phyloP scores from a whole-genome alignment of 2,888 invertebrate species.

The Agrilus mali region DNA sequence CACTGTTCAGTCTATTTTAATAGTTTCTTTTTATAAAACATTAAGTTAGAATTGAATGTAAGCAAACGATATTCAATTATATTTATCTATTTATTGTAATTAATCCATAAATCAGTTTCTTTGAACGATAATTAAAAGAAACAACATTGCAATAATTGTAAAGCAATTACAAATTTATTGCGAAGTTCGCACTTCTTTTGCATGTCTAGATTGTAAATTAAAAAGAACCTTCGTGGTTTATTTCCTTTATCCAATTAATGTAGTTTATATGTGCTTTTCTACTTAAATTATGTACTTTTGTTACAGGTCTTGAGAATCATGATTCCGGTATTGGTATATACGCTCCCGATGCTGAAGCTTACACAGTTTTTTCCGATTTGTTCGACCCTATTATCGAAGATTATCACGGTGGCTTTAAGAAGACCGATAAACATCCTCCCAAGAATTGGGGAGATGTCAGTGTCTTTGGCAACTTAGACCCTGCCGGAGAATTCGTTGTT shows the following conservation, averaged over 20 bases:
- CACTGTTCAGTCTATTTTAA: too few species aligned
- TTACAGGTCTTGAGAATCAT: slow-evolving; percentile 80
- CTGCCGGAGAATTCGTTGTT: slow-evolving; percentile 79
- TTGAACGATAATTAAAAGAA: too few species aligned
- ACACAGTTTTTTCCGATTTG: slow-evolving; percentile 80
- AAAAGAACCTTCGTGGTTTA: neutral
- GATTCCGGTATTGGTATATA: slow-evolving; percentile 96
- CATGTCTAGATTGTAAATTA: too few species aligned
- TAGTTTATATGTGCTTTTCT: neutral
- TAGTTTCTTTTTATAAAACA: too few species aligned
- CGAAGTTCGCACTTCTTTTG: too few species aligned
- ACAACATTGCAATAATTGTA: too few species aligned
- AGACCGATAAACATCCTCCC: slow-evolving; percentile 86
- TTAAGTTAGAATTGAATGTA: too few species aligned
- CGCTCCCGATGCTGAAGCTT: slow-evolving; percentile 93
- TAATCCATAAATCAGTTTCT: too few species aligned
- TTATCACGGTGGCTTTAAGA: slow-evolving; percentile 92
- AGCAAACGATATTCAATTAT: too few species aligned
- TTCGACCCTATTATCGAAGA: slow-evolving; percentile 98
- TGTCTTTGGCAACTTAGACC: slow-evolving; percentile 85
- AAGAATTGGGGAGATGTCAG: slow-evolving; percentile 90
- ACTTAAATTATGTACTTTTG: neutral
- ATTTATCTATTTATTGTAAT: too few species aligned
- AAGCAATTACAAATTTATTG: too few species aligned
- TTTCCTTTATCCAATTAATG: neutral